A percentile compares a stretch with the other conserved stretches of the same genome.
Conservation (phyloP, 2,888 invertebrate genomes). For the Choreutis nemorana region DNA sequence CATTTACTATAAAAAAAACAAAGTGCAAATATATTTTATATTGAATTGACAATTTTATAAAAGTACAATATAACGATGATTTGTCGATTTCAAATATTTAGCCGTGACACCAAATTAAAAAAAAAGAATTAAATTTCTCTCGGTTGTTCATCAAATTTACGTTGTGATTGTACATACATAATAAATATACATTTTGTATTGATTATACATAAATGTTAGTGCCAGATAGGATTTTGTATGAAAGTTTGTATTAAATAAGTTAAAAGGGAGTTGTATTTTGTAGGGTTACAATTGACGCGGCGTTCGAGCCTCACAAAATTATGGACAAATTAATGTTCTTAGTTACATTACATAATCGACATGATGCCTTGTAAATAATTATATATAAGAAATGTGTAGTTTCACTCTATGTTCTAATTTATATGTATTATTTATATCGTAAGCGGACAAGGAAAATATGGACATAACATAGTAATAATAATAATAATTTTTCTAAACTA, state of each 20-base stretch:
- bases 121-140: slow-evolving; percentile 45
- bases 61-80: slow-evolving; percentile 13
- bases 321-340: slow-evolving; percentile 17
- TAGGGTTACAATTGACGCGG: slow-evolving; percentile 1
- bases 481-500: no score
- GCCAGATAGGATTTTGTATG: slow-evolving; percentile 64
- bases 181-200: slow-evolving; percentile 63
- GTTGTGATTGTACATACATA: slow-evolving; percentile 64
- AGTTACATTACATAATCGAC: slow-evolving; percentile 28
- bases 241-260: slow-evolving; percentile 35
- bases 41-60: slow-evolving; percentile 10
- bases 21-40: slow-evolving; percentile 14
- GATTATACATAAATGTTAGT: slow-evolving; percentile 63
- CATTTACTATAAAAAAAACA: slow-evolving; percentile 4
- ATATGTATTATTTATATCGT: slow-evolving; percentile 60
- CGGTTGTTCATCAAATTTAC: slow-evolving; percentile 62
- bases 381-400: slow-evolving; percentile 56
- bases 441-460: slow-evolving; percentile 44
- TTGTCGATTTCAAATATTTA: slow-evolving; percentile 22
- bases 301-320: background rate
- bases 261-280: slow-evolving; percentile 4
- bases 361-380: slow-evolving; percentile 61
- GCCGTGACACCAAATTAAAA: slow-evolving; percentile 42
- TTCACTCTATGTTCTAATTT: slow-evolving; percentile 62
- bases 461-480: slow-evolving; percentile 35